These are phyloP conservation scores for Catostomus latipinnis DNA, from an alignment of 2,797 vertebrate species.

Conservation along the genomic window DNA sequence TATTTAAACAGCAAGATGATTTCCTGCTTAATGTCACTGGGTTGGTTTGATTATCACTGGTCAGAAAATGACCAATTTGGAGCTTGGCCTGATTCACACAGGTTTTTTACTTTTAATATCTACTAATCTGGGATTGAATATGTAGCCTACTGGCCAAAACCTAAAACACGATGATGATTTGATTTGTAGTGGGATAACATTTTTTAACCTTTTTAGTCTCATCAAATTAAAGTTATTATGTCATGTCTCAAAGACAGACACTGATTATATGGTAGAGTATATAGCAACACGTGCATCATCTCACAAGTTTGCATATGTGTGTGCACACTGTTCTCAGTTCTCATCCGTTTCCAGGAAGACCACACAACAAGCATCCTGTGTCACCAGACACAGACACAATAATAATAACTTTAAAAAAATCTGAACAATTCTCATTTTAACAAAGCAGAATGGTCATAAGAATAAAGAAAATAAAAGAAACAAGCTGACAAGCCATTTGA, in stretches of 20 bases:
- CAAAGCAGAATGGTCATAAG: not conserved
- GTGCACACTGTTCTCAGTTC: conserved; percentile 18
- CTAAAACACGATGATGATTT: too few species aligned
- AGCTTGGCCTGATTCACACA: too few species aligned
- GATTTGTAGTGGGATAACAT: not conserved
- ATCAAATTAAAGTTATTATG: not conserved
- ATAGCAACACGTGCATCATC: not conserved
- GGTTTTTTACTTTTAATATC: too few species aligned
- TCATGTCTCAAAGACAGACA: not conserved
- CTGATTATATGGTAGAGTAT: not conserved
- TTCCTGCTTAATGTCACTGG: too few species aligned
- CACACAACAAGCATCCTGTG: conserved; percentile 66
- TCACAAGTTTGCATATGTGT: not conserved
- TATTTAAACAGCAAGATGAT: too few species aligned
- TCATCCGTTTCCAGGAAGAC: conserved; percentile 73
- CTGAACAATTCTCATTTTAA: not conserved
- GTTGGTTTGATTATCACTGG: too few species aligned
- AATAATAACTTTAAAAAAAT: too few species aligned
- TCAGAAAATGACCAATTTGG: too few species aligned
- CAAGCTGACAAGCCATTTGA: not conserved
- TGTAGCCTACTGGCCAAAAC: too few species aligned
- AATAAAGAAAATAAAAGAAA: not conserved
- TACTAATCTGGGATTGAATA: too few species aligned
- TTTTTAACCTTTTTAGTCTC: not conserved
- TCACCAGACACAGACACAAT: not conserved